Conservation (phyloP, 2,888 invertebrate genomes). For the Brassicogethes aeneus region DNA sequence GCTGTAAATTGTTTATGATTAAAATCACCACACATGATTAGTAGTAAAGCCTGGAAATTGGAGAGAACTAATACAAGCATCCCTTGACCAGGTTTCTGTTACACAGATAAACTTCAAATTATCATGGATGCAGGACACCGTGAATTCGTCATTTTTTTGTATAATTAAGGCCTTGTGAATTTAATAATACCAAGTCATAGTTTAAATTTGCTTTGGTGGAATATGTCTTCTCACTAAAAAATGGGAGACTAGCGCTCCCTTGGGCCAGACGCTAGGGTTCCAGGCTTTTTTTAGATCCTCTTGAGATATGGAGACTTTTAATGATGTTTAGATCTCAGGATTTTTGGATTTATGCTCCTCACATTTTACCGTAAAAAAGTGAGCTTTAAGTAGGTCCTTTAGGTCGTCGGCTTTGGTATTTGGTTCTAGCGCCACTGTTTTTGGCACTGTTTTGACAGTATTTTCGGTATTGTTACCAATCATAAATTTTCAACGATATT, state of each 20-base stretch:
- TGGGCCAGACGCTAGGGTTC: slow-evolving; percentile 1
- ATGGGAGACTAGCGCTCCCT: background rate
- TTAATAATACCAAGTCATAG: background rate
- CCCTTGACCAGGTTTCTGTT: slow-evolving; percentile 1
- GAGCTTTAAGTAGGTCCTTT: too few relatives aligned
- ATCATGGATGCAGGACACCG: background rate
- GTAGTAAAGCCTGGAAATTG: background rate
- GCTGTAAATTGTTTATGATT: background rate
- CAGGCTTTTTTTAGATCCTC: background rate
- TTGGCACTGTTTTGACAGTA: too few relatives aligned
- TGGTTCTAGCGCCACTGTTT: too few relatives aligned
- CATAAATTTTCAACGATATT: too few relatives aligned
- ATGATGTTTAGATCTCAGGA: too few relatives aligned
- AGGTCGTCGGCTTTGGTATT: too few relatives aligned
- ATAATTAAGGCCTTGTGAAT: background rate
- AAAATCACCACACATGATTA: background rate
- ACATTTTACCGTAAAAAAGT: too few relatives aligned
- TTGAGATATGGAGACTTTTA: too few relatives aligned
- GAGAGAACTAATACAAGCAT: background rate
- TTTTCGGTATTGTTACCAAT: too few relatives aligned
- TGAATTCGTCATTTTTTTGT: background rate
- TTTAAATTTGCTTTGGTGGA: background rate
- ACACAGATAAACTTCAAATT: background rate
- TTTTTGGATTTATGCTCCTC: too few relatives aligned
- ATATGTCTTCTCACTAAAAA: background rate